Evolutionary conservation across 1,140 invertebrate species (phyloP), one percentile per base, ranked within the genome.

Genomic region (Dendrolimus kikuchii): DNA sequence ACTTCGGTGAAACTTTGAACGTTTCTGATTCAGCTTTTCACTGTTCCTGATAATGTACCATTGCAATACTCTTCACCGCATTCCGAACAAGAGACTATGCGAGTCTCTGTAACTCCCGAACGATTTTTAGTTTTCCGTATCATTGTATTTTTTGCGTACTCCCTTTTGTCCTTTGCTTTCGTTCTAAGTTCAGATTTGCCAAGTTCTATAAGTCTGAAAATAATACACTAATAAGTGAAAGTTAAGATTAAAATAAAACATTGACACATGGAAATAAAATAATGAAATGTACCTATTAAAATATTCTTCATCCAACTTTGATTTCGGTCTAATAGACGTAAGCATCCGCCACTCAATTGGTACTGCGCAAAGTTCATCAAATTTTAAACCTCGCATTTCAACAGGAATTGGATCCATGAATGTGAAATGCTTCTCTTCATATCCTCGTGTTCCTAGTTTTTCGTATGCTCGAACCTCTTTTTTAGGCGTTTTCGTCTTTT

Each of bases 311-410:
- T 98, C 95, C 5, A 92, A 77, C 67, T 94, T 93, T 4, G 90
- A 90, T 71, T 95, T 95, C 0, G 96, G 95, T 64, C 95, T 87
- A 7, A 95, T 72, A 7, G 94, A 93, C 5, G 96, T 98, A 5
- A 98, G 81, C 96, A 98, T 98, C 76, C 93, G 91, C 96, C 96
- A 98, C 68, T 96, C 94, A 51, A 98, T 98, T n/a, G 94, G 91
- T 4, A 97, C 94, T 8, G 91, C 88, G 59, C 93, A 93, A 38
- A 97, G 83, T 67, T 97, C 95, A 53, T 93, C 91, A 44, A 97
- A 84, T 68, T 92, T 91, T 10, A 95, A 88, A 36, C 88, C 88
- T 64, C 90, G 89, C 95, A 97, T 97, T 76, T 95, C 94, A 0
- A 90, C 84, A 4, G 95, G 95, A 51, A 95, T 88, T 0, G 95